Evolutionary conservation across 2,113 vertebrate species (phyloP).

Genomic region (Myodes glareolus): DNA sequence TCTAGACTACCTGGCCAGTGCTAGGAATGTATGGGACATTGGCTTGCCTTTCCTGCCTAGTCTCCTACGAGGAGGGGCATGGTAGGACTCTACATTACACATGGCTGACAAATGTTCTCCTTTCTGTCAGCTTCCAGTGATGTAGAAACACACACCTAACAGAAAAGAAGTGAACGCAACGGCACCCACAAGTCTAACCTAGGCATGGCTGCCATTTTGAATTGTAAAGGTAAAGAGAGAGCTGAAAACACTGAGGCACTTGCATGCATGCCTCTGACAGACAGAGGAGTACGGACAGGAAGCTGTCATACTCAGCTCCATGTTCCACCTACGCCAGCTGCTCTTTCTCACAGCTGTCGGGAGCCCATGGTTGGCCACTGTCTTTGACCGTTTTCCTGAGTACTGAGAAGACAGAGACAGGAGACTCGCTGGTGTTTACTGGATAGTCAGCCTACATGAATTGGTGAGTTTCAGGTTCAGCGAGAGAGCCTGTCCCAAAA

Average conservation of each 20-base stretch:
- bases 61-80: not conserved
- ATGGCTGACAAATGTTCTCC: not conserved
- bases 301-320: not conserved
- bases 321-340: not conserved
- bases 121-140: not conserved
- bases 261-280: not conserved
- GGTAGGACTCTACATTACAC: not conserved
- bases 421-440: not conserved
- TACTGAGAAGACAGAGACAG: not conserved
- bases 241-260: not conserved
- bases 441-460: not conserved
- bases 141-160: not conserved
- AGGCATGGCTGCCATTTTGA: constrained; percentile 39
- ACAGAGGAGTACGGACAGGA: not conserved
- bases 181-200: not conserved
- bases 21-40: not conserved
- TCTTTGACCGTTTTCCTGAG: not conserved
- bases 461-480: not conserved
- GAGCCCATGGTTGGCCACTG: not conserved
- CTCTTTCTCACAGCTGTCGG: not conserved
- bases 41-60: not conserved
- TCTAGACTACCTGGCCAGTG: not conserved
- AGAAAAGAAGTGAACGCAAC: not conserved
- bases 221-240: not conserved
- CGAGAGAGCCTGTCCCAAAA: not conserved